phyloP scores from a whole-genome alignment of 2,888 invertebrate genomes.

The Nymphalis polychloros region DNA sequence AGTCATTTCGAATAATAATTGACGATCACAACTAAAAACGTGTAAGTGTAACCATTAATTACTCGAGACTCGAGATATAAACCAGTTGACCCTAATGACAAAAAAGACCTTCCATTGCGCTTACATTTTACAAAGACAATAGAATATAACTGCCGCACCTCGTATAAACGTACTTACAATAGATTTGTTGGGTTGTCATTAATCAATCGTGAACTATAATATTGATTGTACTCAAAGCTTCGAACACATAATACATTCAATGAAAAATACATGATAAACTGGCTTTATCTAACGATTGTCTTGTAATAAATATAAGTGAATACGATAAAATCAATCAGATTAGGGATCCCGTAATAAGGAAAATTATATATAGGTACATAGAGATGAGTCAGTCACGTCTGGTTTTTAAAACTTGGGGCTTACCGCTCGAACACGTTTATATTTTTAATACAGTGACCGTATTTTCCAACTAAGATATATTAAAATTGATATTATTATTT shows the following conservation, averaged over 20 bases:
- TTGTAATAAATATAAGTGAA: background rate
- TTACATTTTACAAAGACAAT: conserved; percentile 38
- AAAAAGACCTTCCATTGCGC: conserved; percentile 57
- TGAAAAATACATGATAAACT: background rate
- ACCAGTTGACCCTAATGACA: conserved; percentile 73
- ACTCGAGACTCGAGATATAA: conserved; percentile 43
- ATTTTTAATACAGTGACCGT: no score
- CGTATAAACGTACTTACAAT: conserved; percentile 36
- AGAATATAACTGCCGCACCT: conserved; percentile 37
- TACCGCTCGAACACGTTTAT: conserved; percentile 11
- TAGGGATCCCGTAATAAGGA: conserved; percentile 14
- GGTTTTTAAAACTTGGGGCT: conserved; percentile 13
- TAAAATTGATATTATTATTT: no score
- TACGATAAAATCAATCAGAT: conserved; percentile 1
- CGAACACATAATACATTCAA: background rate
- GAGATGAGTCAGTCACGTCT: conserved; percentile 18
- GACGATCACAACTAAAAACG: no score
- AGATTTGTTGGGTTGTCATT: conserved; percentile 32
- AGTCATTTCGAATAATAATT: no score
- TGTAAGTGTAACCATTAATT: conserved; percentile 27
- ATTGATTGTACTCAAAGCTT: conserved; percentile 6
- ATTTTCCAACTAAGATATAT: no score
- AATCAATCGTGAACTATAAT: conserved; percentile 9
- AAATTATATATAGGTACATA: conserved; percentile 4
- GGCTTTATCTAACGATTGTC: background rate